Evolutionary conservation across 1,140 invertebrate species (phyloP), one percentile per base, ranked within the genome.

Genomic region (Pogonomyrmex californicus): DNA sequence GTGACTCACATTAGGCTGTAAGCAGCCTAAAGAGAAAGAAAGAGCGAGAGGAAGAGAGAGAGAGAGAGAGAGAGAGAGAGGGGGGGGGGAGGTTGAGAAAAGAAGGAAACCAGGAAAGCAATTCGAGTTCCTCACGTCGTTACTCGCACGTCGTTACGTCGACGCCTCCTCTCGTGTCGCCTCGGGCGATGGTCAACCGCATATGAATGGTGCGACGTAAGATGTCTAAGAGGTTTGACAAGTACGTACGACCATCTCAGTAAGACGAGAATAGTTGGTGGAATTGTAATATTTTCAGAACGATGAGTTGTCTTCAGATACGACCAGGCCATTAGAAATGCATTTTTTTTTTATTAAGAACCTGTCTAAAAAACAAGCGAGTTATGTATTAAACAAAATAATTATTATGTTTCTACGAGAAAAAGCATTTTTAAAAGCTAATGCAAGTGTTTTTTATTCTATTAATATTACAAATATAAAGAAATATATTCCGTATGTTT

Each of bases 1-100:
- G n/a, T 41, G 44, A 56, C 82, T 47, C 71, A 78, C 82, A 65
- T 86, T 90, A 88, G 10, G 78, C 60, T 78, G 49, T 63, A 38
- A 30, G 10, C 17, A 23, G 2, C 5, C 33, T n/a, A 47, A 4
- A 17, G 73, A 78, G 56, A 5, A n/a, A 41, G 49, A 62, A 41
- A 60, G 49, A 71, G 36, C 17, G 38, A 33, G 62, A 33, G 49
- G n/a, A 54, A 23, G 63, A 56, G 56, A 65, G 56, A 87, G 73
- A 76, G 51, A 41, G 49, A 14, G 51, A 30, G 23, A 65, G 68
- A 49, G 66, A 83, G 62, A 78, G 70, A 47, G 51, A 23, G 62
- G n/a, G 65, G 77, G 63, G 70, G 71, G 44, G 41, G 47, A 17
- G 49, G 12, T 38, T 77, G 83, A 60, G 75, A 85, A 83, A 83